Conservation (phyloP, 2,888 invertebrate species). For the Yponomeuta evonymella region DNA sequence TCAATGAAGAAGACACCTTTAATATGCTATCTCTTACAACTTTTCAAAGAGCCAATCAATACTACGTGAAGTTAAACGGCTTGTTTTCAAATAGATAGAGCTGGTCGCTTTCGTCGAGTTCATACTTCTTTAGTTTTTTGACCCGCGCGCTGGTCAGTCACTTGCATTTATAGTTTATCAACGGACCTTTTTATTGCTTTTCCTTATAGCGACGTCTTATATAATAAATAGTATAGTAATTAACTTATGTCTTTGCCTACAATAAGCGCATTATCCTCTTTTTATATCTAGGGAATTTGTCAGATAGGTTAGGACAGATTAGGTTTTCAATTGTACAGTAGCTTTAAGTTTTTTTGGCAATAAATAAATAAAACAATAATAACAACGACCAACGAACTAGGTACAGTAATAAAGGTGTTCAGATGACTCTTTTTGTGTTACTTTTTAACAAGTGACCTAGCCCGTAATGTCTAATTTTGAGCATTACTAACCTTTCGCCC, state of each 20-base stretch:
- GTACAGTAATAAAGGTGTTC: too few relatives aligned
- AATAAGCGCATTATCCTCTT: neutral
- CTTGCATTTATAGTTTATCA: constrained; percentile 4
- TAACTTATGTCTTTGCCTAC: neutral
- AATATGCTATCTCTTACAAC: neutral
- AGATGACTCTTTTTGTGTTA: too few relatives aligned
- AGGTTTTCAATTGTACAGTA: too few relatives aligned
- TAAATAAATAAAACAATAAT: too few relatives aligned
- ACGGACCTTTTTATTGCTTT: neutral
- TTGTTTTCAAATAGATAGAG: constrained; percentile 4
- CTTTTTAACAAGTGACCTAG: too few relatives aligned
- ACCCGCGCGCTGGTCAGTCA: constrained; percentile 1
- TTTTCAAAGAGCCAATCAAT: neutral
- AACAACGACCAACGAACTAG: too few relatives aligned
- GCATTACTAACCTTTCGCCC: too few relatives aligned
- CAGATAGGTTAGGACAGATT: neutral
- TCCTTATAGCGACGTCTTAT: neutral
- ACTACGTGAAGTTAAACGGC: neutral
- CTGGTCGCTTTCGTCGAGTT: neutral
- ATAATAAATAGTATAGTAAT: neutral
- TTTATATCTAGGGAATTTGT: neutral
- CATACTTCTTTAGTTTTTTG: constrained; percentile 6
- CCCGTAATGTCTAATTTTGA: too few relatives aligned
- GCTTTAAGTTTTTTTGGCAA: too few relatives aligned
- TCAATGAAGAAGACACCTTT: neutral